Evolutionary conservation across 2,888 invertebrate species (phyloP).

Genomic region (Matsumyia berberina): DNA sequence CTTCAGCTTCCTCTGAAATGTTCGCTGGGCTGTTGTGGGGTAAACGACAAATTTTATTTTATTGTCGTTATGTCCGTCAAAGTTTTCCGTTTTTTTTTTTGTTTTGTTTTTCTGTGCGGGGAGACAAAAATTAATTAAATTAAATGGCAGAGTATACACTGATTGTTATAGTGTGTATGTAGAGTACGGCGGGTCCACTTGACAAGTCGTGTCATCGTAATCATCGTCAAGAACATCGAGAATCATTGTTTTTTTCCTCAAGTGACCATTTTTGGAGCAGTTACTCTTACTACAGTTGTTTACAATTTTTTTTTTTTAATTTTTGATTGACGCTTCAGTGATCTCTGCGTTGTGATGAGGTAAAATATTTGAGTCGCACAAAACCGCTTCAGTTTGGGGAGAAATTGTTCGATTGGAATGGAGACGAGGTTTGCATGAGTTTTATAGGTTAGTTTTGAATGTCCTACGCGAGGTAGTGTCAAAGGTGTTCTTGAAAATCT

Average conservation of each 20-base stretch:
- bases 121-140: conserved; percentile 64
- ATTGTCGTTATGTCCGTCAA: conserved; percentile 32
- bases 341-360: not conserved
- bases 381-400: not conserved
- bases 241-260: conserved; percentile 38
- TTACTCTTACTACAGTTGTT: no score
- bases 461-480: no score
- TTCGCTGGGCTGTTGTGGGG: no score
- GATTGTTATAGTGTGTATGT: conserved; percentile 8
- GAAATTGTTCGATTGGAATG: not conserved
- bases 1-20: conserved; percentile 34
- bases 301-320: conserved; percentile 25
- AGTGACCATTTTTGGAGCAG: conserved; percentile 62
- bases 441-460: no score
- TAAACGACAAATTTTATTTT: conserved; percentile 21
- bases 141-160: conserved; percentile 56
- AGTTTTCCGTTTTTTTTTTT: conserved; percentile 6
- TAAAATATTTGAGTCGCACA: not conserved
- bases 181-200: conserved; percentile 23
- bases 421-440: not conserved
- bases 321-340: conserved; percentile 30
- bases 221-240: conserved; percentile 24
- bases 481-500: no score
- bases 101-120: conserved; percentile 3
- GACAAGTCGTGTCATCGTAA: conserved; percentile 53